phyloP scores from a whole-genome alignment of 2,797 vertebrate species.

The Tokudaia tokunoshimensis region DNA sequence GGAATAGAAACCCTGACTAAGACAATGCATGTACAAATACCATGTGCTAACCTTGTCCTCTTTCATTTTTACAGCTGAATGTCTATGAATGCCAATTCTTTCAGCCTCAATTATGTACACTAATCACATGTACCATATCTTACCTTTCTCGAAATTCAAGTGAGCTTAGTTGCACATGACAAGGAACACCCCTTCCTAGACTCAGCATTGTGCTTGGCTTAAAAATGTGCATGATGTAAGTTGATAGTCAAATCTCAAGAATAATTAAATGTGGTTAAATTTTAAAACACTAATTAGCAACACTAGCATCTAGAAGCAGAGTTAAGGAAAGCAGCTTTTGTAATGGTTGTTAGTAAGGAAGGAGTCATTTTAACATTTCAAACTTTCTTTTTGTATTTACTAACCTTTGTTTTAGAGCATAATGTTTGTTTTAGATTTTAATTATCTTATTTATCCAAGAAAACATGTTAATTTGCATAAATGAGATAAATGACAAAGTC shows the following conservation, averaged over 20 bases:
- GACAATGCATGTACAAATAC: background rate
- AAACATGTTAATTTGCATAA: background rate
- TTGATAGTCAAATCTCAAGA: background rate
- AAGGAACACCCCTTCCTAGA: background rate
- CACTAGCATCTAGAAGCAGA: background rate
- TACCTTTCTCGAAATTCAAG: background rate
- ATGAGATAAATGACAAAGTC: conserved; percentile 4
- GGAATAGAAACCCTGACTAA: too few species aligned
- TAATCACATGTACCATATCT: background rate
- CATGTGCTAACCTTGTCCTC: background rate
- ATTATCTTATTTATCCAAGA: background rate
- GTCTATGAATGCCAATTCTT: background rate
- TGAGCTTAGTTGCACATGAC: background rate
- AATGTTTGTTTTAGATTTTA: background rate
- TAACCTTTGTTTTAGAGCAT: background rate
- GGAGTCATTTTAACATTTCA: background rate
- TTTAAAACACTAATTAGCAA: conserved; percentile 21
- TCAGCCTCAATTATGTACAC: background rate
- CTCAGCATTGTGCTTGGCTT: background rate
- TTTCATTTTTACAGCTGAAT: background rate
- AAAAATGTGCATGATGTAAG: background rate
- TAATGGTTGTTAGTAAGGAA: background rate
- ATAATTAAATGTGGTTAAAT: background rate
- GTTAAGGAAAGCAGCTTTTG: background rate
- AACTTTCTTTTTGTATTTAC: background rate